A percentile compares a stretch with the other conserved stretches of the same genome.
These are phyloP conservation scores for Heliconius aoede DNA, from an alignment of 2,888 invertebrate species.

Conservation along the genomic window DNA sequence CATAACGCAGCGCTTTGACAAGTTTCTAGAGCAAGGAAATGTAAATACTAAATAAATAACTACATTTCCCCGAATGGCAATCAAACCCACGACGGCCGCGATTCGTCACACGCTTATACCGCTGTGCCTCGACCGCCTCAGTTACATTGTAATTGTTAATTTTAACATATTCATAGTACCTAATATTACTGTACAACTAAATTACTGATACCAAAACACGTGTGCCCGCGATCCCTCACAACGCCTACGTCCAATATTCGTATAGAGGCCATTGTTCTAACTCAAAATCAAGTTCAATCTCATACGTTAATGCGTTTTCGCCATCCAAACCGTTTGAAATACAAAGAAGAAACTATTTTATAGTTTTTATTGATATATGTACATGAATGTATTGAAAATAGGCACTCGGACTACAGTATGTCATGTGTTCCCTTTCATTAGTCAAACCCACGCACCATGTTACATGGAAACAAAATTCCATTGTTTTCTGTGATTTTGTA, in stretches of 20 bases:
- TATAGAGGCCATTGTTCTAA: constrained; percentile 62
- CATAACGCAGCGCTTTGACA: too few species aligned
- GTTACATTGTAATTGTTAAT: too few species aligned
- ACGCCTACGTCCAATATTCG: constrained; percentile 47
- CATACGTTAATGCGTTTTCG: constrained; percentile 22
- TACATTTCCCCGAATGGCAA: too few species aligned
- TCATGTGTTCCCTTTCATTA: constrained; percentile 57
- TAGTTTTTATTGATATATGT: constrained; percentile 37
- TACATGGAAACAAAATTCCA: constrained; percentile 60
- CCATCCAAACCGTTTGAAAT: constrained; percentile 28
- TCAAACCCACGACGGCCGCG: too few species aligned
- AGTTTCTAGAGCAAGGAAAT: too few species aligned
- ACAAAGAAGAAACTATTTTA: constrained; percentile 34
- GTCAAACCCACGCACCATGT: constrained; percentile 64
- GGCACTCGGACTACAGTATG: constrained; percentile 41
- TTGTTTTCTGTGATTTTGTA: constrained; percentile 60
- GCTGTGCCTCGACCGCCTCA: too few species aligned
- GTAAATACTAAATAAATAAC: too few species aligned
- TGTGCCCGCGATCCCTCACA: constrained; percentile 35
- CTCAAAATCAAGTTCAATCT: constrained; percentile 54
- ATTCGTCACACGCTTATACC: too few species aligned
- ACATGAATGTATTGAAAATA: constrained; percentile 36
- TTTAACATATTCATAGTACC: neutral
- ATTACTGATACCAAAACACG: constrained; percentile 30
- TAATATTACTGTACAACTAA: constrained; percentile 27